Evolutionary conservation across 2,888 invertebrate genomes (phyloP).

Genomic region (Cecidostiba fungosa): DNA sequence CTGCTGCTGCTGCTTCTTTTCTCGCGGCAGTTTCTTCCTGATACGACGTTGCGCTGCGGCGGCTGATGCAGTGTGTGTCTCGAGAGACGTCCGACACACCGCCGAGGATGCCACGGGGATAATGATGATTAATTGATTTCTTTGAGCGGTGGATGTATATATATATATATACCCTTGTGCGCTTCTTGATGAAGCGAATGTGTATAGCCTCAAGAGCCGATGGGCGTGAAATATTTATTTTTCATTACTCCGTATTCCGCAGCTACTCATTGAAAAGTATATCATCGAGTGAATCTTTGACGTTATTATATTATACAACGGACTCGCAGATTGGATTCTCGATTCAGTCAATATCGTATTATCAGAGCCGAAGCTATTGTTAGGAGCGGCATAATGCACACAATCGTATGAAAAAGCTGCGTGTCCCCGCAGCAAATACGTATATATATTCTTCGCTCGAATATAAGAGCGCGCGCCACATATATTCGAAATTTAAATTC

Average conservation of each 20-base stretch:
- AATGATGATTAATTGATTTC: constrained; percentile 54
- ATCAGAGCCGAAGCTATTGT: too few species aligned
- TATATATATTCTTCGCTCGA: constrained; percentile 3
- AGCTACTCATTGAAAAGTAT: too few species aligned
- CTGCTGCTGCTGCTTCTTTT: background rate
- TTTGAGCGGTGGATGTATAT: background rate
- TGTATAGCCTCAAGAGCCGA: background rate
- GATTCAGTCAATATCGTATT: background rate
- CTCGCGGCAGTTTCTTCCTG: background rate
- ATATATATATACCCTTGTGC: background rate
- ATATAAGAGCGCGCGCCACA: constrained; percentile 36
- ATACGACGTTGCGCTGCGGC: background rate
- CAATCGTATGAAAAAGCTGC: too few species aligned
- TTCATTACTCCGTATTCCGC: background rate
- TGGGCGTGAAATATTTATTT: background rate
- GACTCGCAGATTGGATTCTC: background rate
- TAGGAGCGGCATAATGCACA: background rate
- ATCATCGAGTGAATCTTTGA: too few species aligned
- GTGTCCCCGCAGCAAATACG: background rate
- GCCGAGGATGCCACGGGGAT: constrained; percentile 21
- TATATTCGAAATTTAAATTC: constrained; percentile 36
- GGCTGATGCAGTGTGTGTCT: background rate
- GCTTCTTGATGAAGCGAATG: constrained; percentile 23
- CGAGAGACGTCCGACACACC: constrained; percentile 23
- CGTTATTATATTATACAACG: background rate